Percentiles rank a stretch among this genome's conserved stretches.
phyloP scores from a whole-genome alignment of 1,140 invertebrate species.

The Drosophila repleta region DNA sequence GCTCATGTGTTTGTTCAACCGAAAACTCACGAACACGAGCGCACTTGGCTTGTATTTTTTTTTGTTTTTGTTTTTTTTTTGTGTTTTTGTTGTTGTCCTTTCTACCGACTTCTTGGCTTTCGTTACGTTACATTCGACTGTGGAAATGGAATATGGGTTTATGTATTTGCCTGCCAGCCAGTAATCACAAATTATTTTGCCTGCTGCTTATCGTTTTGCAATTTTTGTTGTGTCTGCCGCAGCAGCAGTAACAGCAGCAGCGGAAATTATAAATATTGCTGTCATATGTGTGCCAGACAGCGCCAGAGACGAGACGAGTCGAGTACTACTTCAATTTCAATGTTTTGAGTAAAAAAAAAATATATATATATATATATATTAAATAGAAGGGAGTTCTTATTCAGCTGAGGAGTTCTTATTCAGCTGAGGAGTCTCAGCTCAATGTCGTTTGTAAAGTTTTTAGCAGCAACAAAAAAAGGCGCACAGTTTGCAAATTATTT shows the following conservation, averaged over 20 bases:
- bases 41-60: conserved; percentile 69
- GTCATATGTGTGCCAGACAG: conserved; percentile 64
- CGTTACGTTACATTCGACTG: conserved; percentile 51
- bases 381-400: background rate
- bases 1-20: conserved; percentile 83
- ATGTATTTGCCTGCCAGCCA: conserved; percentile 27
- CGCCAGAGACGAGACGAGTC: conserved; percentile 5
- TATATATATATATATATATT: too few species aligned
- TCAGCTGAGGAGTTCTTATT: conserved; percentile 19
- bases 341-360: conserved; percentile 33
- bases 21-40: conserved; percentile 82
- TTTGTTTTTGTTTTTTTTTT: conserved; percentile 17
- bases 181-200: conserved; percentile 76
- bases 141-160: conserved; percentile 40
- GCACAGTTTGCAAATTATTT: conserved; percentile 66
- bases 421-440: conserved; percentile 38
- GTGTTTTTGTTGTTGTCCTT: conserved; percentile 41
- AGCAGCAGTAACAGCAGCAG: conserved; percentile 18
- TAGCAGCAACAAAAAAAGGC: conserved; percentile 36
- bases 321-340: conserved; percentile 54
- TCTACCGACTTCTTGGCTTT: conserved; percentile 61
- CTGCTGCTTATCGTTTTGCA: conserved; percentile 32
- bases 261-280: conserved; percentile 80
- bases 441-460: conserved; percentile 60
- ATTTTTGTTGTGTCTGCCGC: conserved; percentile 58